Evolutionary conservation across 2,113 vertebrate species (phyloP).

Genomic region (Osmerus mordax): DNA sequence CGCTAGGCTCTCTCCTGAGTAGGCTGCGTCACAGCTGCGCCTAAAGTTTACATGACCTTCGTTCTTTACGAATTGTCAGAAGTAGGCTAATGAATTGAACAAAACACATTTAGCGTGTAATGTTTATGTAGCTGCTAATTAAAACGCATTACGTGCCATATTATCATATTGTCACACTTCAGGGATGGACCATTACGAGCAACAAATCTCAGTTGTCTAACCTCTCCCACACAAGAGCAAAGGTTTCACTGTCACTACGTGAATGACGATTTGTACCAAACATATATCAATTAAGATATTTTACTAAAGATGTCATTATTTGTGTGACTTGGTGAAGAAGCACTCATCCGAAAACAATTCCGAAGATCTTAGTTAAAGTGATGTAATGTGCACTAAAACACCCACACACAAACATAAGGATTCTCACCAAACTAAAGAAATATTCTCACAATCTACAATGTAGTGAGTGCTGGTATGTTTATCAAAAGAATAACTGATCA

Average conservation of each 20-base stretch:
- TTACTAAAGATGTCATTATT: no score
- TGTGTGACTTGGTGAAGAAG: no score
- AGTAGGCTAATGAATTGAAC: conserved; percentile 2
- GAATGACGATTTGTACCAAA: no score
- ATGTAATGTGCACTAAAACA: no score
- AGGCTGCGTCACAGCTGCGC: not conserved
- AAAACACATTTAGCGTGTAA: conserved; percentile 14
- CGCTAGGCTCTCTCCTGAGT: not conserved
- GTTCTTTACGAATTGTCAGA: not conserved
- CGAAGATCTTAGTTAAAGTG: no score
- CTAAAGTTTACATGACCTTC: not conserved
- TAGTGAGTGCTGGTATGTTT: conserved; percentile 54
- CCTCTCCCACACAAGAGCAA: not conserved
- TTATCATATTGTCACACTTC: conserved; percentile 28
- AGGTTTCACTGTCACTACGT: not conserved
- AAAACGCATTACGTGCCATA: conserved; percentile 54
- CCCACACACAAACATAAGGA: not conserved
- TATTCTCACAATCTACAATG: conserved; percentile 32
- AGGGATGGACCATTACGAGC: conserved; percentile 28
- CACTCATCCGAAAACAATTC: no score
- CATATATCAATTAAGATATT: no score
- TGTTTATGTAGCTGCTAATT: conserved; percentile 44
- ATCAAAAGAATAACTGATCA: conserved; percentile 71
- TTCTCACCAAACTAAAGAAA: conserved; percentile 18
- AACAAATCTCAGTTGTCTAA: not conserved